Evolutionary conservation across 1,140 invertebrate species (phyloP), one percentile per base, ranked within the genome.

Genomic region (Apocrypta bakeri): DNA sequence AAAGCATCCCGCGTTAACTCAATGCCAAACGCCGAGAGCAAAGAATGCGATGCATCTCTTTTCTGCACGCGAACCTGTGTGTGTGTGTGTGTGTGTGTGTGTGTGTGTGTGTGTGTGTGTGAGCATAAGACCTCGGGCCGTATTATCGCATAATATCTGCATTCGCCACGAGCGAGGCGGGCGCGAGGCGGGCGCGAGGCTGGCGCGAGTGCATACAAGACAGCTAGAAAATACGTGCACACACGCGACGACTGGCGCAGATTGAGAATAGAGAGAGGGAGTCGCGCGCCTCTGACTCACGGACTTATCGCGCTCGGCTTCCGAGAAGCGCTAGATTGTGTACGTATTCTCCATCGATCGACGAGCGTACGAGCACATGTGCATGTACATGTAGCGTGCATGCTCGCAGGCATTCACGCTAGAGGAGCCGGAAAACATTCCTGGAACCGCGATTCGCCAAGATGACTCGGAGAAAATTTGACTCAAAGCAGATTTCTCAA

Each of bases 361-460:
- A 37, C 3, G 33, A 37, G 33, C 2, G 33, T 9, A n/a, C n/a
- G n/a, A n/a, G n/a, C n/a, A n/a, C n/a, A n/a, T n/a, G n/a, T n/a
- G n/a, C n/a, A n/a, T n/a, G n/a, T n/a, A n/a, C n/a, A n/a, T n/a
- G n/a, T n/a, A n/a, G n/a, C n/a, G n/a, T n/a, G n/a, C n/a, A n/a
- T n/a, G n/a, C n/a, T n/a, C n/a, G n/a, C n/a, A 25, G 29, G 14
- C 12, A 21, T 12, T 21, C 17, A 9, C 11, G 75, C 8, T 6
- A 11, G 61, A 27, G 63, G 63, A 21, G 33, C 33, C 75, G 37
- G 75, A 78, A 78, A 78, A 78, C 75, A 68, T 66, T 78, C 75
- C 33, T 42, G 75, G 75, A 66, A 78, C 14, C 2, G 63, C 63
- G 61, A 63, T 63, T 25, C 61, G 31, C 74, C 33, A 9, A 29